Evolutionary conservation across 2,113 vertebrate species (phyloP).

Genomic region (Crotophaga sulcirostris): DNA sequence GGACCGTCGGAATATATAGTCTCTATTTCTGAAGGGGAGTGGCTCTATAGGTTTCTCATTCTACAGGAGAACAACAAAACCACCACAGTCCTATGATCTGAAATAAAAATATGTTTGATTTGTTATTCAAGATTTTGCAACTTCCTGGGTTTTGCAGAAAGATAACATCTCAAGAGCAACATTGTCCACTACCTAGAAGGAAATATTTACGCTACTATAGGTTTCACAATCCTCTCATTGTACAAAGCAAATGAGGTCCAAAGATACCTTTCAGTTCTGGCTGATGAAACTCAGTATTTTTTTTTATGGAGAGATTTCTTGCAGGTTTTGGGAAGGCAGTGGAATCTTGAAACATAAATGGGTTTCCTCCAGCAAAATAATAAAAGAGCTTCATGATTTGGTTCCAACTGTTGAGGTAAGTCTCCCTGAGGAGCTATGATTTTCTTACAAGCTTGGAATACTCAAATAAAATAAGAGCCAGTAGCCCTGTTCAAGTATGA

Average conservation of each 20-base stretch:
- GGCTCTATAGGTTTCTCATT: not conserved
- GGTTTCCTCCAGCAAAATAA: not conserved
- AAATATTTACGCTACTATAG: not conserved
- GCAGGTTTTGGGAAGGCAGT: not conserved
- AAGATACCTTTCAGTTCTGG: not conserved
- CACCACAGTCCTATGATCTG: not conserved
- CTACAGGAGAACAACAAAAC: not conserved
- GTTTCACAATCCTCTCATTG: conserved; percentile 8
- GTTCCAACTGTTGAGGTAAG: not conserved
- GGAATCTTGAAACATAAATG: not conserved
- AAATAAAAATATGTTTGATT: conserved; percentile 30
- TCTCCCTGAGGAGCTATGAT: not conserved
- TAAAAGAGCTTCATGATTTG: not conserved
- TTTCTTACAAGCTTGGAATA: not conserved
- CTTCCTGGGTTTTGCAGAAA: conserved; percentile 30
- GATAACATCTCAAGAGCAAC: not conserved
- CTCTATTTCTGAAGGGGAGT: conserved; percentile 29
- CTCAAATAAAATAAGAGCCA: not conserved
- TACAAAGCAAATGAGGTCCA: not conserved
- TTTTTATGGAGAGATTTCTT: not conserved
- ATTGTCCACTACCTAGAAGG: conserved; percentile 10
- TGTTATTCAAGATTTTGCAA: conserved; percentile 36
- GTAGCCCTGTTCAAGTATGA: not conserved
- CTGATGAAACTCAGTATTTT: not conserved
- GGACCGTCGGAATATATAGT: conserved; percentile 13